A percentile compares a stretch with the other conserved stretches of the same genome.
Conservation (phyloP, 2,113 vertebrate species). For the Morphnarchus princeps region DNA sequence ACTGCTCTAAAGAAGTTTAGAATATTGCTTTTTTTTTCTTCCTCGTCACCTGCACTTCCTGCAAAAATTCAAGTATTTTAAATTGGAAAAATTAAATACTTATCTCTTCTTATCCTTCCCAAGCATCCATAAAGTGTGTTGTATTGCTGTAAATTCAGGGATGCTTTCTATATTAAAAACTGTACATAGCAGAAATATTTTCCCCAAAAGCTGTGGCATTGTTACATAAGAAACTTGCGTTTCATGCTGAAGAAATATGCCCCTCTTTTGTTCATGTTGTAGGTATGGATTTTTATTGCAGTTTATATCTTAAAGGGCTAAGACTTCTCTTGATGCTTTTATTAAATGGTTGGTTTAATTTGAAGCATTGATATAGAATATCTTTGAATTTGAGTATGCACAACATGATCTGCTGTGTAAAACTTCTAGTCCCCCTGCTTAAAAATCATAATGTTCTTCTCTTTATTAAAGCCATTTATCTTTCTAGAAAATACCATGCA, state of each 20-base stretch:
- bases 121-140: not conserved
- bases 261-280: not conserved
- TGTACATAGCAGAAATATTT: not conserved
- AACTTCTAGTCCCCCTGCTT: not conserved
- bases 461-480: not conserved
- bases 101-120: not conserved
- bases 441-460: not conserved
- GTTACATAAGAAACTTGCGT: not conserved
- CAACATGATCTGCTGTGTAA: not conserved
- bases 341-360: not conserved
- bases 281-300: not conserved
- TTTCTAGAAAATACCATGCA: not conserved
- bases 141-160: not conserved
- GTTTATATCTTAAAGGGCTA: not conserved
- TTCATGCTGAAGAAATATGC: not conserved
- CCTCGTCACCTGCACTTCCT: not conserved
- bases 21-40: not conserved
- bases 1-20: not conserved
- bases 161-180: not conserved
- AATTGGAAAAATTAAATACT: not conserved
- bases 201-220: not conserved
- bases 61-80: not conserved
- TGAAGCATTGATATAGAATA: not conserved
- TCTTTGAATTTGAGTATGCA: not conserved
- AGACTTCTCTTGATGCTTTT: not conserved